These are phyloP conservation scores for Scelioninae gen. 2 DNA, from an alignment of 2,888 invertebrate species.

Conservation along the genomic window DNA sequence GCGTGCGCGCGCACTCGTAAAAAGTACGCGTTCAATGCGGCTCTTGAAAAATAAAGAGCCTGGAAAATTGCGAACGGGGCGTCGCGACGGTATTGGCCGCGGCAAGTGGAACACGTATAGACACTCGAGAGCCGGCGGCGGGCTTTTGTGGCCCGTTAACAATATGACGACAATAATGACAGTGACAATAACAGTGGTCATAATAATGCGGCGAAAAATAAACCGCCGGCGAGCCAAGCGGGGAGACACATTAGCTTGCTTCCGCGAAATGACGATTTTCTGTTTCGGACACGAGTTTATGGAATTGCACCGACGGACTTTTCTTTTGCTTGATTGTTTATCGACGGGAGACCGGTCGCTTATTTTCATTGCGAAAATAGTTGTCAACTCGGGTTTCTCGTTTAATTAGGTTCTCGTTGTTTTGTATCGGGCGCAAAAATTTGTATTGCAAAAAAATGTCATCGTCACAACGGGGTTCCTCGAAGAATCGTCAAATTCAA, in stretches of 20 bases:
- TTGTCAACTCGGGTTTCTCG: too few species aligned
- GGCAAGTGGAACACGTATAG: slow-evolving; percentile 58
- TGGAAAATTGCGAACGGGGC: slow-evolving; percentile 53
- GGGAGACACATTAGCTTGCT: slow-evolving; percentile 39
- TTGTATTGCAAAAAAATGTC: too few species aligned
- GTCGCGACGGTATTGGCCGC: slow-evolving; percentile 54
- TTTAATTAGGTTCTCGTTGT: too few species aligned
- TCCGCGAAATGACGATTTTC: slow-evolving; percentile 32
- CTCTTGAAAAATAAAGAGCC: slow-evolving; percentile 58
- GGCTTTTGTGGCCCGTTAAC: slow-evolving; percentile 52
- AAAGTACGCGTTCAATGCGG: slow-evolving; percentile 56
- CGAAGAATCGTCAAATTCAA: too few species aligned
- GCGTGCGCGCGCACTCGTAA: slow-evolving; percentile 46
- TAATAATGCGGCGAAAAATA: slow-evolving; percentile 50
- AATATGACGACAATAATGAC: slow-evolving; percentile 57
- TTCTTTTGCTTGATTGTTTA: not conserved
- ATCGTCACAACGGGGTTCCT: too few species aligned
- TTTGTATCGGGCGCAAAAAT: too few species aligned
- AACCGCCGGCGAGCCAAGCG: slow-evolving; percentile 41
- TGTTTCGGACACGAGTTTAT: slow-evolving; percentile 14
- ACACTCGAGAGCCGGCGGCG: slow-evolving; percentile 50
- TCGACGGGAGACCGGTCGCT: not conserved
- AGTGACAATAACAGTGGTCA: slow-evolving; percentile 55
- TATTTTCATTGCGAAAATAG: not conserved
- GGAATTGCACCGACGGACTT: slow-evolving; percentile 21